A percentile compares a stretch with the other conserved stretches of the same genome.
phyloP scores from a whole-genome alignment of 2,113 vertebrate species.

The Myrmecophaga tridactyla region DNA sequence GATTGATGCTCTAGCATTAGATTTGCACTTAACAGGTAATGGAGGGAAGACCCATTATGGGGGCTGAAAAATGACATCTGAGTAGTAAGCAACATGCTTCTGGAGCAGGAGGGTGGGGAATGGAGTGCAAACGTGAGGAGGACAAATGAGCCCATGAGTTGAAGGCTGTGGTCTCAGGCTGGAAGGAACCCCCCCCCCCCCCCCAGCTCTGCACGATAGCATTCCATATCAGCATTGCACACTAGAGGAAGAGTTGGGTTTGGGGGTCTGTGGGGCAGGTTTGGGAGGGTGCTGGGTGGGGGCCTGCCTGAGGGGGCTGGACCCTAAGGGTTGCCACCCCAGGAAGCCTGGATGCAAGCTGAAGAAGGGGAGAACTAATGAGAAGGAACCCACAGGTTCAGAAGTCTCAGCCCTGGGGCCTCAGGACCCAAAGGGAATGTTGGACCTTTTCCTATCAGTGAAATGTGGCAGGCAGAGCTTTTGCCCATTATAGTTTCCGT shows the following conservation, averaged over 20 bases:
- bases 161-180: background rate
- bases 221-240: background rate
- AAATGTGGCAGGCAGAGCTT: background rate
- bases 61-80: conserved; percentile 28
- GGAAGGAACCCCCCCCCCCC: background rate
- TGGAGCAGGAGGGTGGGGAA: background rate
- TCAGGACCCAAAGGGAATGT: background rate
- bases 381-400: background rate
- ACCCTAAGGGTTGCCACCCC: background rate
- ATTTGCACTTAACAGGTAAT: conserved; percentile 22
- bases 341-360: background rate
- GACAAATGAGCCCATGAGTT: background rate
- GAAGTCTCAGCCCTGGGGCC: background rate
- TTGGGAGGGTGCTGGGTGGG: background rate
- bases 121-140: background rate
- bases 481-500: background rate
- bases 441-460: background rate
- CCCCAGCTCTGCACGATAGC: background rate
- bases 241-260: background rate
- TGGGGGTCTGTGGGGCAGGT: background rate
- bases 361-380: background rate
- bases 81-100: background rate
- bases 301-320: background rate
- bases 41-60: background rate
- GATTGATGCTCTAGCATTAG: conserved; percentile 43